These are phyloP conservation scores for Pristionchus fissidentatus DNA, from an alignment of 2,888 invertebrate genomes.

Conservation along the genomic window DNA sequence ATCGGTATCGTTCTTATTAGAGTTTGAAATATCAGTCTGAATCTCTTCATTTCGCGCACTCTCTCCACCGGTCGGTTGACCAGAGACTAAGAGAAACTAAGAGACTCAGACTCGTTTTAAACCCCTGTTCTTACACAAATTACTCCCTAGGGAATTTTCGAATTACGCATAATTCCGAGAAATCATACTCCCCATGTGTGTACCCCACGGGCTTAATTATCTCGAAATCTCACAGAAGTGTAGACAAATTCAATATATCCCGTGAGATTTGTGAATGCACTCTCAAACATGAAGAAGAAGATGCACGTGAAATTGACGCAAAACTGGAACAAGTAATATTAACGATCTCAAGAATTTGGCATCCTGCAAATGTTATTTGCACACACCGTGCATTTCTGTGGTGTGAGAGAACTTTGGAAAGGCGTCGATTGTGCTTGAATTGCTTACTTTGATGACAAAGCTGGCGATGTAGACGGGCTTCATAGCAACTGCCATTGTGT, in stretches of 20 bases:
- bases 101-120: too few species aligned
- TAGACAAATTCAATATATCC: conserved; percentile 28
- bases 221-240: background rate
- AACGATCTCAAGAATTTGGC: background rate
- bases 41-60: too few species aligned
- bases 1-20: too few species aligned
- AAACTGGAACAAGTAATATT: background rate
- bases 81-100: too few species aligned
- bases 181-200: too few species aligned
- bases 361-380: too few species aligned
- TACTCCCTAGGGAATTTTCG: background rate
- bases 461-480: conserved; percentile 16
- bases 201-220: background rate
- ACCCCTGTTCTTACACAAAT: too few species aligned
- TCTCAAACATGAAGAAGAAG: conserved; percentile 16
- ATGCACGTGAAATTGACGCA: conserved; percentile 20
- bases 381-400: too few species aligned
- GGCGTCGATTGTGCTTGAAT: too few species aligned
- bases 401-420: too few species aligned
- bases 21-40: background rate
- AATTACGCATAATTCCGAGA: background rate
- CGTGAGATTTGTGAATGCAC: conserved; percentile 22
- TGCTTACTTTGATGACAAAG: background rate
- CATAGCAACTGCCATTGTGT: background rate
- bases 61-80: too few species aligned